Conservation (phyloP, 2,888 invertebrate genomes). For the Tineola bisselliella region DNA sequence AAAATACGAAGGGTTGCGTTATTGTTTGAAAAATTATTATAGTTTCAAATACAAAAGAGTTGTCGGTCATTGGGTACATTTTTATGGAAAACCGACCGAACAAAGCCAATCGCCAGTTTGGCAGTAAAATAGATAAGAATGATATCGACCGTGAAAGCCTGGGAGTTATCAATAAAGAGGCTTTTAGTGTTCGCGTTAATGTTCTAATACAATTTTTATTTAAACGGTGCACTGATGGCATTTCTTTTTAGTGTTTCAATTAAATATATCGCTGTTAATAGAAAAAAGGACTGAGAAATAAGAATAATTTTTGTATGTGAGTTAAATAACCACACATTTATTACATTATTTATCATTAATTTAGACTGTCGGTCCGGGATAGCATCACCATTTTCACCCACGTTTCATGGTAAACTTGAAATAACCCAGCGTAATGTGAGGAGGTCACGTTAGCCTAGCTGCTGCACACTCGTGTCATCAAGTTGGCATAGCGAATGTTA, state of each 20-base stretch:
- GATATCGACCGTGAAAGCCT: neutral
- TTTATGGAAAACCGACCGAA: neutral
- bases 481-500: too few relatives aligned
- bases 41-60: neutral
- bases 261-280: too few relatives aligned
- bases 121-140: neutral
- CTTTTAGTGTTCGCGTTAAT: neutral
- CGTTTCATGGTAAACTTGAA: too few relatives aligned
- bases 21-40: neutral
- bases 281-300: too few relatives aligned
- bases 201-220: neutral
- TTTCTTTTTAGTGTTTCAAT: neutral
- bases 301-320: too few relatives aligned
- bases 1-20: neutral
- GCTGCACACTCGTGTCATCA: too few relatives aligned
- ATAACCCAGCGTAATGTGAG: too few relatives aligned
- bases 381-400: too few relatives aligned
- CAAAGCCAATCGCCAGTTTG: neutral
- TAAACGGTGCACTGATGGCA: neutral
- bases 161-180: neutral
- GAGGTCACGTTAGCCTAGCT: too few relatives aligned
- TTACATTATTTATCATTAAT: too few relatives aligned
- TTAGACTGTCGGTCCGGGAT: too few relatives aligned
- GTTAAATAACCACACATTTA: too few relatives aligned
- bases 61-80: neutral